Evolutionary conservation across 2,113 vertebrate species (phyloP).

Genomic region (Aptenodytes patagonicus): DNA sequence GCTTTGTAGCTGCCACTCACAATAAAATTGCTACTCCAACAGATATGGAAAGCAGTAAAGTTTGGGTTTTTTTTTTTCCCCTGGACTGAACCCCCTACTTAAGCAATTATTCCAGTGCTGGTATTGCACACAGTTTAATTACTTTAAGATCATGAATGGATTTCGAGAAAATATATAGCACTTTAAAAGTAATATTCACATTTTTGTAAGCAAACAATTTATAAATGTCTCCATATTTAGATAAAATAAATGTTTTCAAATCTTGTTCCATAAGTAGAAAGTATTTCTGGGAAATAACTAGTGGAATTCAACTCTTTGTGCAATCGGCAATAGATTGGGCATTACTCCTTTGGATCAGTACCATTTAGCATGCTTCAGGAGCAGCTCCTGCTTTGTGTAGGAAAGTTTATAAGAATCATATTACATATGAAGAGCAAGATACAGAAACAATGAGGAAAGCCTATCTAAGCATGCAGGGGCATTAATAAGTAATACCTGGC

Average conservation of each 20-base stretch:
- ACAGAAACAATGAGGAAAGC: not conserved
- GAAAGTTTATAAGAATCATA: not conserved
- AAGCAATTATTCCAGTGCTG: not conserved
- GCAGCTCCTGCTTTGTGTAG: not conserved
- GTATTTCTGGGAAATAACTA: not conserved
- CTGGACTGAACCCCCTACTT: not conserved
- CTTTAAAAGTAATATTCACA: not conserved
- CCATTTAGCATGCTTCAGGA: not conserved
- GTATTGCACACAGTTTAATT: not conserved
- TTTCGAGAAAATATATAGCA: not conserved
- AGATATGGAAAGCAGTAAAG: not conserved
- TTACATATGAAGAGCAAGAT: not conserved
- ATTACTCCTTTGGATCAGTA: not conserved
- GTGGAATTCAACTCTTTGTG: not conserved
- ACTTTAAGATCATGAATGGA: not conserved
- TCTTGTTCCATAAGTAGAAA: not conserved
- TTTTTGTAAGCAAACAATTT: not conserved
- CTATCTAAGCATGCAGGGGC: not conserved
- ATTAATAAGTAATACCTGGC: not conserved
- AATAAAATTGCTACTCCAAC: not conserved
- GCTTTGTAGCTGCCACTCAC: not conserved
- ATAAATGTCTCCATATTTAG: not conserved
- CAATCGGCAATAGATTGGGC: not conserved
- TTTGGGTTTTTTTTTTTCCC: not conserved
- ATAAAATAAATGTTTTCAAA: not conserved